Evolutionary conservation across 2,797 vertebrate genomes (phyloP), one percentile per base, ranked within the genome.

Genomic region (Poecile montanus): DNA sequence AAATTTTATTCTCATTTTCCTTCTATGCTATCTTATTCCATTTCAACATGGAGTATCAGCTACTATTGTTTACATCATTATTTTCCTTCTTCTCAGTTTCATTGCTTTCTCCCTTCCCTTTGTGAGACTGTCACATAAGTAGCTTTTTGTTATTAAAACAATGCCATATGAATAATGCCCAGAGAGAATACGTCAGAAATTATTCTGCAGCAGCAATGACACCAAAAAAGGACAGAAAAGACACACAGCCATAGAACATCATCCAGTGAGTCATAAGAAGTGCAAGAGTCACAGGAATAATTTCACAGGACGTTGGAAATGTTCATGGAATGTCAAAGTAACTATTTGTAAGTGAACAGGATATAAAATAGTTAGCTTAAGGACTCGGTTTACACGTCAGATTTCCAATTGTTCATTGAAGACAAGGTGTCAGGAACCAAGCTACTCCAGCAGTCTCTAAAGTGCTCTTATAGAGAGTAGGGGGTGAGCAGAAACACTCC

Each of bases 181-280:
- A 78, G 13, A 68, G 36, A 9, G 15, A 54, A 54, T 9, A 71
- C 1, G 5, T 4, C 42, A 91, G 19, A 51, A 51, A 38, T 42
- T 42, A 27, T 32, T 60, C 23, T 63, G 30, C 40, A 61, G 23
- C 34, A 89, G 15, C 25, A 71, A 11, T 11, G 20, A 61, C 11
- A n/a, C 3, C 15, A 13, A 16, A 50, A 75, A 82, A 75, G 16
- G 36, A 48, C 3, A 0, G 0, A 44, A 79, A 45, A 53, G 45
- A 14, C 42, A 60, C 10, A 9, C 3, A 72, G 38, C 8, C 40
- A 29, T 9, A 29, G 7, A 80, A 79, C 65, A 32, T 38, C 15
- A 89, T 27, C n/a, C 45, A 85, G 13, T 0, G 1, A 51, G 38
- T 61, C 26, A 2, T 11, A 82, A 61, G 23, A 66, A 53, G 26